Evolutionary conservation across 2,797 vertebrate species (phyloP).

Genomic region (Bradypodion pumilum): DNA sequence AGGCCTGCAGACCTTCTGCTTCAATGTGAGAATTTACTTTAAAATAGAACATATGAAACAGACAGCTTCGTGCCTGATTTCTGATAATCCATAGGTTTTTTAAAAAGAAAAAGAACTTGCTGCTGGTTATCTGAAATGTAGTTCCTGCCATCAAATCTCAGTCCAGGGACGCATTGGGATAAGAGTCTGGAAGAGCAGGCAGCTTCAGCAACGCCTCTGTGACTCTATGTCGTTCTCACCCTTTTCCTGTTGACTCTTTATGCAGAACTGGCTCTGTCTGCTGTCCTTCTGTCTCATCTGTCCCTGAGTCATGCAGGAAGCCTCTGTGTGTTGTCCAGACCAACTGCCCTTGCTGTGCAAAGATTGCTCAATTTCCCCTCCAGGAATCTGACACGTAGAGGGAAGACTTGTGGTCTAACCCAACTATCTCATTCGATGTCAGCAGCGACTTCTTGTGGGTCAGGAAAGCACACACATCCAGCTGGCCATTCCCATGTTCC

Average conservation of each 20-base stretch:
- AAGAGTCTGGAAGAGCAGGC: neutral
- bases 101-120: too few relatives aligned
- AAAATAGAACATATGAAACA: too few relatives aligned
- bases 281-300: neutral
- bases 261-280: conserved; percentile 3
- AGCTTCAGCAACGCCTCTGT: neutral
- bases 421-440: neutral
- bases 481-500: neutral
- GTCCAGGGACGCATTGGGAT: neutral
- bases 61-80: too few relatives aligned
- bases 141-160: neutral
- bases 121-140: too few relatives aligned
- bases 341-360: neutral
- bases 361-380: conserved; percentile 12
- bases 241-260: conserved; percentile 3
- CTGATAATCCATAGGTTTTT: too few relatives aligned
- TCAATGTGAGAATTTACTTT: too few relatives aligned
- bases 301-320: conserved; percentile 15
- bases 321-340: neutral
- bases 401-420: neutral
- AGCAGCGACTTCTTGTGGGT: neutral
- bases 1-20: too few relatives aligned
- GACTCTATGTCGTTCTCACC: conserved; percentile 16
- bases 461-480: neutral
- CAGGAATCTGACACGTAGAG: neutral